Evolutionary conservation across 1,140 invertebrate genomes (phyloP).

Genomic region (Coptotermes formosanus): DNA sequence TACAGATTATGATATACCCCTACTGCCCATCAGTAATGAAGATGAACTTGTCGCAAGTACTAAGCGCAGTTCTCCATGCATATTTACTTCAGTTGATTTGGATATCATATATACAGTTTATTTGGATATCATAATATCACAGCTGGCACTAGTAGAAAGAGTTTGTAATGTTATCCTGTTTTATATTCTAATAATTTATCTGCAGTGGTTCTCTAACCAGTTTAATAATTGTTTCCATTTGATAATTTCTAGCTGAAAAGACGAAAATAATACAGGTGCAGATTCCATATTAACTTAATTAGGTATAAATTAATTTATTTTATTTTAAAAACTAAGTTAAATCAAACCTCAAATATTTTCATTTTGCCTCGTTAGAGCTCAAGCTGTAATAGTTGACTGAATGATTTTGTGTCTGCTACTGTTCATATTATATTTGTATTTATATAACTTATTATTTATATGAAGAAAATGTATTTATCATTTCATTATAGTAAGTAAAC

Average conservation of each 20-base stretch:
- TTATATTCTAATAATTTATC: conserved; percentile 8
- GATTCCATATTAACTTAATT: conserved; percentile 23
- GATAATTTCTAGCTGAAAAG: conserved; percentile 5
- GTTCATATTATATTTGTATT: conserved; percentile 32
- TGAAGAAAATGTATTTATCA: conserved; percentile 27
- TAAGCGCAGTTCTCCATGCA: not conserved
- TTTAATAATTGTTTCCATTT: not conserved
- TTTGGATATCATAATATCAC: not conserved
- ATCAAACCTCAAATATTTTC: not conserved
- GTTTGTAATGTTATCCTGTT: conserved; percentile 10
- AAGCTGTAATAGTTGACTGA: conserved; percentile 25
- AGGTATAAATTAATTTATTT: conserved; percentile 31
- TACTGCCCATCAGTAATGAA: no score
- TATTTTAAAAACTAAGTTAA: conserved; percentile 26
- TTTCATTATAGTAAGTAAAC: conserved; percentile 23
- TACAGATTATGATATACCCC: no score
- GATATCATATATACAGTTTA: not conserved
- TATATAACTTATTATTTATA: conserved; percentile 32
- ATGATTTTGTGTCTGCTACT: conserved; percentile 28
- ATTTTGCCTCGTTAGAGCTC: conserved; percentile 27
- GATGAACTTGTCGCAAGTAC: no score
- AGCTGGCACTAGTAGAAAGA: not conserved
- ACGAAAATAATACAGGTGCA: conserved; percentile 20
- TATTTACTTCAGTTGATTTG: not conserved
- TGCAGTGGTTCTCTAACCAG: not conserved